Evolutionary conservation across 2,113 vertebrate species (phyloP).

Genomic region (Plotosus lineatus): DNA sequence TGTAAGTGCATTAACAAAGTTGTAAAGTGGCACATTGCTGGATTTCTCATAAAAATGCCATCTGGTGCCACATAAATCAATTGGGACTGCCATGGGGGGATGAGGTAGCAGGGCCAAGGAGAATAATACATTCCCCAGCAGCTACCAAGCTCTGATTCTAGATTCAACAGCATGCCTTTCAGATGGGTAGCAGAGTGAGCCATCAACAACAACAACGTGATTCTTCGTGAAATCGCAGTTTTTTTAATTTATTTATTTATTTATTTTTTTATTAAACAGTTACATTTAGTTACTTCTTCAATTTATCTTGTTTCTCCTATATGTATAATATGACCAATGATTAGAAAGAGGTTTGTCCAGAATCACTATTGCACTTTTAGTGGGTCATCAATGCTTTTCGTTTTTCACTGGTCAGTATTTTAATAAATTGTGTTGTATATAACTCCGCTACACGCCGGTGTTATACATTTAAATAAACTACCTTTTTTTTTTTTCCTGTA

Average conservation of each 20-base stretch:
- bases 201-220: conserved; percentile 2
- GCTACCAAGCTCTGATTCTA: conserved; percentile 52
- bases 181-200: conserved; percentile 12
- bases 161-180: conserved; percentile 11
- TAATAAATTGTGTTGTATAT: conserved; percentile 64
- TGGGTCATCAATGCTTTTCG: conserved; percentile 72
- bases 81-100: conserved; percentile 75
- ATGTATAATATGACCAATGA: background rate
- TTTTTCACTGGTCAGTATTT: conserved; percentile 76
- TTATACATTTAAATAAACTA: conserved; percentile 24
- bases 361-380: conserved; percentile 68
- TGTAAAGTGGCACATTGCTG: conserved; percentile 95
- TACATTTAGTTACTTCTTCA: background rate
- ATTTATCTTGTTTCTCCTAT: background rate
- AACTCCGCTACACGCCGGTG: background rate
- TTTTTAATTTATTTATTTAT: too few species aligned
- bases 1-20: conserved; percentile 97
- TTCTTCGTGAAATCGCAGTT: background rate
- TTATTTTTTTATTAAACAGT: conserved; percentile 9
- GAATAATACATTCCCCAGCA: conserved; percentile 60
- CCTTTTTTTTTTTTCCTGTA: conserved; percentile 46
- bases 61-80: conserved; percentile 95
- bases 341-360: conserved; percentile 60
- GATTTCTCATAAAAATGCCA: conserved; percentile 91
- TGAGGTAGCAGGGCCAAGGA: conserved; percentile 70